Evolutionary conservation across 2,888 invertebrate genomes (phyloP), one percentile per base, ranked within the genome.

Genomic region (Scotopteryx bipunctaria): DNA sequence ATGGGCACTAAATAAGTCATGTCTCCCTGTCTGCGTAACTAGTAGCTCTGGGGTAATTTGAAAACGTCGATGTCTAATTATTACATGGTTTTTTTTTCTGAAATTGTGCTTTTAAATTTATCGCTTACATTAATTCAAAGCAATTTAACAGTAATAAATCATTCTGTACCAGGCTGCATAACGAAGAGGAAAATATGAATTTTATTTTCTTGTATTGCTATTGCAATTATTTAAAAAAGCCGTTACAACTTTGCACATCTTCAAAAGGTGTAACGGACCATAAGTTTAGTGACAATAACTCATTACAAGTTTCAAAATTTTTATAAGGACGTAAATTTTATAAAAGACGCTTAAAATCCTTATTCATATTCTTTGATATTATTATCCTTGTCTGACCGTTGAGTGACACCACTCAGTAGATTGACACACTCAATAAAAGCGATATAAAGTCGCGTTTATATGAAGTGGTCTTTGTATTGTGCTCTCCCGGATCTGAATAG

Each of bases 1-100:
- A 82, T 81, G 83, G 79, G 76, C 85, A 82, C 86, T 87, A 88
- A 88, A 86, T 87, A 87, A 84, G 83, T 86, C 83, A 76, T 83
- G 85, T 83, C 81, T 80, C 72, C n/a, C 76, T 72, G 80, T 78
- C 81, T 66, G 74, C 73, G 78, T 77, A 81, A 78, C 83, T 82
- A 83, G 78, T 73, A 76, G 76, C 78, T 67, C 64, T 73, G 65
- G 67, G 71, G 66, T 73, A 64, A 74, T 81, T 72, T 74, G 66
- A 71, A 78, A 77, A 74, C 9, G 64, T 67, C 58, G 27, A n/a
- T 16, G 17, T 8, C 9, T 38, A 23, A 21, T 27, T 27, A 33
- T 27, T 33, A 40, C 5, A 27, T n/a, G n/a, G n/a, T n/a, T n/a
- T n/a, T n/a, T n/a, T n/a, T n/a, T n/a, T n/a, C n/a, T n/a, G n/a